Evolutionary conservation across 2,113 vertebrate genomes (phyloP).

Genomic region (Chionis minor): DNA sequence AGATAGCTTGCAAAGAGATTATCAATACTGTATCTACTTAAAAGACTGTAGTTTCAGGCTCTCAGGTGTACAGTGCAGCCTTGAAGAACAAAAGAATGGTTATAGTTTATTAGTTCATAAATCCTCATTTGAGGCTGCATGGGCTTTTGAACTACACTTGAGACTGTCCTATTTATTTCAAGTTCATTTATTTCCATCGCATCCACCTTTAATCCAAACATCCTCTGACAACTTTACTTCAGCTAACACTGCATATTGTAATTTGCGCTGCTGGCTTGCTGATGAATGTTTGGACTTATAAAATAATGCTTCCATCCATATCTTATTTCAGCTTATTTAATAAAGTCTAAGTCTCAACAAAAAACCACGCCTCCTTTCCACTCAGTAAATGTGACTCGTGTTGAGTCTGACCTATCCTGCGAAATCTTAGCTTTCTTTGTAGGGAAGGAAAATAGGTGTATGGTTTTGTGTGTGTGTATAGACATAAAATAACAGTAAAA

Average conservation of each 20-base stretch:
- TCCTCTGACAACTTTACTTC: background rate
- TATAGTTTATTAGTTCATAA: background rate
- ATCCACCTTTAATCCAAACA: background rate
- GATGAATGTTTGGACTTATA: background rate
- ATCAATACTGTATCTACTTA: background rate
- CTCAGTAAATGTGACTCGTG: background rate
- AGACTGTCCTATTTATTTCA: background rate
- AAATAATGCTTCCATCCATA: background rate
- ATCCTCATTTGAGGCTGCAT: background rate
- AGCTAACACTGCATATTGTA: background rate
- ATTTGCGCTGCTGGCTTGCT: background rate
- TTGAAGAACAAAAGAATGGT: background rate
- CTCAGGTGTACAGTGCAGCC: background rate
- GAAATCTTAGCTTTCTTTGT: background rate
- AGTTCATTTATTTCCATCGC: background rate
- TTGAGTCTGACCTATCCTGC: background rate
- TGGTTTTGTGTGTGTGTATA: background rate
- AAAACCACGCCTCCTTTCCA: background rate
- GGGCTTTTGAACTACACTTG: background rate
- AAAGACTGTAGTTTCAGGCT: background rate
- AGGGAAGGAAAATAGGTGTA: background rate
- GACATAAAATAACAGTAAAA: background rate
- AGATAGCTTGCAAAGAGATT: background rate
- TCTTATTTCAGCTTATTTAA: background rate
- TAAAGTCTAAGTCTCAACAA: background rate